phyloP scores from a whole-genome alignment of 1,140 invertebrate species.

The Habropoda laboriosa region DNA sequence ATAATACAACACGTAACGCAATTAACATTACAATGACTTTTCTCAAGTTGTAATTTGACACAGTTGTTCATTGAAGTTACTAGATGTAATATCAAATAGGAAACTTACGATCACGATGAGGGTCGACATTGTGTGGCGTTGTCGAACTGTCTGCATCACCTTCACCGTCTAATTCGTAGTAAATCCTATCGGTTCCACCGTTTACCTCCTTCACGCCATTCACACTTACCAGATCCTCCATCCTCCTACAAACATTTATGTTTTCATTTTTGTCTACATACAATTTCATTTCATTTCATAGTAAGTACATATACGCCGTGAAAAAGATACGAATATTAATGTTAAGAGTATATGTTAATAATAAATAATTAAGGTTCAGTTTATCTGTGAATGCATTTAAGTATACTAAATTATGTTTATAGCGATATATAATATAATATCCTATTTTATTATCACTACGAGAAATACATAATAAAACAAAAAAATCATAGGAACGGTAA shows the following conservation, averaged over 20 bases:
- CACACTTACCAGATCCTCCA: slow-evolving; percentile 70
- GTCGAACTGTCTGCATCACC: slow-evolving; percentile 78
- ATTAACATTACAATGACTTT: no score
- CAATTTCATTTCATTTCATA: neutral
- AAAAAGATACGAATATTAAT: neutral
- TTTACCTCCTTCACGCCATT: slow-evolving; percentile 69
- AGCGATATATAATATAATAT: no score
- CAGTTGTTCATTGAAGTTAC: no score
- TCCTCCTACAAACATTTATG: slow-evolving; percentile 65
- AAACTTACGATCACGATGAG: slow-evolving; percentile 76
- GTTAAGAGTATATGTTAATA: neutral
- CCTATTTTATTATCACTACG: no score
- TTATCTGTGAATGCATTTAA: no score
- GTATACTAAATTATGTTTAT: no score
- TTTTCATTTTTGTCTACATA: neutral
- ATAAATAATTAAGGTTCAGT: no score
- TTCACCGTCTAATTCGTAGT: slow-evolving; percentile 73
- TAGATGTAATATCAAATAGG: slow-evolving; percentile 2
- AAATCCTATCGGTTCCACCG: slow-evolving; percentile 61
- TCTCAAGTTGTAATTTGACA: no score
- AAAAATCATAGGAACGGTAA: no score
- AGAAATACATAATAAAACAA: no score
- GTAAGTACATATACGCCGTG: no score
- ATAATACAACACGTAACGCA: no score
- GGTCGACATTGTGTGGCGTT: slow-evolving; percentile 71